These are phyloP conservation scores for Apodemia duryi DNA, from an alignment of 2,888 invertebrate genomes.

Conservation along the genomic window DNA sequence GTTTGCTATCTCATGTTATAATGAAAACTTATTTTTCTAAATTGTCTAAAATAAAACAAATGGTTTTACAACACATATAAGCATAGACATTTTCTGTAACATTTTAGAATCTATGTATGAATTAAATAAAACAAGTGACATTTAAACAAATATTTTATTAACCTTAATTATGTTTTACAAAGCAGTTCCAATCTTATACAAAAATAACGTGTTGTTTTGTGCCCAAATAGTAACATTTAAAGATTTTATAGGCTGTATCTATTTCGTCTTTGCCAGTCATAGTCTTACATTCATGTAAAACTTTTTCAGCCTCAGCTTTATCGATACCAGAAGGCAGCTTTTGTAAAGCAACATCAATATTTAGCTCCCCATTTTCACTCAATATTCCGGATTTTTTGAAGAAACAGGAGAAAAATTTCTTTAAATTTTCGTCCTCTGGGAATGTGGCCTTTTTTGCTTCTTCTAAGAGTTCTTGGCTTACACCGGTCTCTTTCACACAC, in stretches of 20 bases:
- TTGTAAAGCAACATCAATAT: constrained; percentile 56
- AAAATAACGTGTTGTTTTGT: constrained; percentile 49
- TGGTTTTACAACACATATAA: too few relatives aligned
- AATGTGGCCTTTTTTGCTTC: constrained; percentile 62
- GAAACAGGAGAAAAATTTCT: constrained; percentile 68
- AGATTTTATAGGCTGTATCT: constrained; percentile 60
- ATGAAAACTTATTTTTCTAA: too few relatives aligned
- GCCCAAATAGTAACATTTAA: constrained; percentile 62
- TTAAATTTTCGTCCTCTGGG: constrained; percentile 57
- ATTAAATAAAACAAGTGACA: constrained; percentile 2
- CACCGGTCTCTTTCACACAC: background rate
- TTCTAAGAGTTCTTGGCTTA: constrained; percentile 41
- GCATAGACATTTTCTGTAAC: too few relatives aligned
- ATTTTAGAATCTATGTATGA: too few relatives aligned
- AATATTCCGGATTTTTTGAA: constrained; percentile 62
- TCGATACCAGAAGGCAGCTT: constrained; percentile 60
- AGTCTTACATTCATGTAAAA: constrained; percentile 58
- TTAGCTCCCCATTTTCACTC: constrained; percentile 53
- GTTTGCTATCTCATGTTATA: too few relatives aligned
- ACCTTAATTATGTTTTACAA: background rate
- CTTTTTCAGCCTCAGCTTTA: constrained; percentile 51
- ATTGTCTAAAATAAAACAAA: too few relatives aligned
- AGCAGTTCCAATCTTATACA: constrained; percentile 9
- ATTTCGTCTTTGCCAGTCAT: constrained; percentile 55
- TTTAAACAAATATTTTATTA: background rate